Evolutionary conservation across 2,888 invertebrate genomes (phyloP).

Genomic region (Microchrysa polita): DNA sequence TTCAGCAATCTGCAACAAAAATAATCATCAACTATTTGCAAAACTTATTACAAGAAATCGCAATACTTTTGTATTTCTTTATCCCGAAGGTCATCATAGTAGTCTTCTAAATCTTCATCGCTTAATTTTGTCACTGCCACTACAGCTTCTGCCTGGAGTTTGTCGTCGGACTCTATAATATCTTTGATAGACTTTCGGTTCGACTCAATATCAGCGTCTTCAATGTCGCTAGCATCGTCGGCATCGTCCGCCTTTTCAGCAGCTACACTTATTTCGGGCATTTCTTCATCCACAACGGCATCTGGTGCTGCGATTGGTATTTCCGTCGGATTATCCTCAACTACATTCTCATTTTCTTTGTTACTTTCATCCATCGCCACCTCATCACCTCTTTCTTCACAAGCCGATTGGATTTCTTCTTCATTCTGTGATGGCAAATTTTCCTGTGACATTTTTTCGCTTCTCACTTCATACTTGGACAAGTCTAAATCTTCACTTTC

Average conservation of each 20-base stretch:
- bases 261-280: neutral
- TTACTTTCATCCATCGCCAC: conserved; percentile 6
- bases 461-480: conserved; percentile 44
- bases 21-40: neutral
- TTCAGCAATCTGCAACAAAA: conserved; percentile 56
- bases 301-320: neutral
- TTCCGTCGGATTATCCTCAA: neutral
- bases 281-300: neutral
- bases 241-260: neutral
- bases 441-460: conserved; percentile 11
- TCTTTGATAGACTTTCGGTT: neutral
- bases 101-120: conserved; percentile 49
- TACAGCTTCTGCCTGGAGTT: conserved; percentile 17
- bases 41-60: neutral
- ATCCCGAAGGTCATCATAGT: conserved; percentile 55
- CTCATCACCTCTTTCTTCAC: neutral
- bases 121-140: conserved; percentile 34
- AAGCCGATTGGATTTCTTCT: neutral
- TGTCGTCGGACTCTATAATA: conserved; percentile 33
- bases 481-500: conserved; percentile 52
- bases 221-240: neutral
- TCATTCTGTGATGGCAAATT: neutral
- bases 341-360: neutral
- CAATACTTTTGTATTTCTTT: conserved; percentile 60
- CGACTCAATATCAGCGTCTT: neutral